Evolutionary conservation across 2,888 invertebrate species (phyloP).

Genomic region (Drosophila lutescens): DNA sequence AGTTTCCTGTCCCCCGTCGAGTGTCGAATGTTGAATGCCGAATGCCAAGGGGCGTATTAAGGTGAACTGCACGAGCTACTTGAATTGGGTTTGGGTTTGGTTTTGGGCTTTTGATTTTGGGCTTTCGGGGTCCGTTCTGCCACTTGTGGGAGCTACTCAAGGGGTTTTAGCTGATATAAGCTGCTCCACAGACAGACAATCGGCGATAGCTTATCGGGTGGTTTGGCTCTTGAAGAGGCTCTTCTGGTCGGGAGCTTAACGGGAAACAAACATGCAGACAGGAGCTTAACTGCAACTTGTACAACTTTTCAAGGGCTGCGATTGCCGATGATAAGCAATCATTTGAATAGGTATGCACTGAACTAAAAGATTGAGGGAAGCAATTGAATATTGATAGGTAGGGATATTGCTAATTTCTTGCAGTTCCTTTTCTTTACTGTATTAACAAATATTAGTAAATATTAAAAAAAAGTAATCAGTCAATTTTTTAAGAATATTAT

Average conservation of each 20-base stretch:
- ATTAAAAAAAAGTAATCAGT: no score
- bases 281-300: constrained; percentile 45
- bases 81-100: constrained; percentile 49
- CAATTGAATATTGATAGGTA: not conserved
- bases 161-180: constrained; percentile 26
- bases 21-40: constrained; percentile 5
- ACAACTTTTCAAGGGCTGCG: constrained; percentile 10
- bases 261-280: constrained; percentile 27
- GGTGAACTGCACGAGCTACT: constrained; percentile 66
- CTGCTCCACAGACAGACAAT: constrained; percentile 41
- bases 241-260: constrained; percentile 7
- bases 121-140: not conserved
- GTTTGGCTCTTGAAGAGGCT: constrained; percentile 16
- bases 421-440: not conserved
- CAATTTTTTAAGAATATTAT: not conserved
- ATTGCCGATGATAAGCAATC: constrained; percentile 19
- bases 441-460: no score
- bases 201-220: constrained; percentile 35
- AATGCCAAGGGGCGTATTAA: constrained; percentile 36
- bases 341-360: constrained; percentile 14
- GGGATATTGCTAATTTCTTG: not conserved
- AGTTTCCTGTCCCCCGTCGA: constrained; percentile 62
- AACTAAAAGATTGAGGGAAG: constrained; percentile 10
- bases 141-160: constrained; percentile 20
- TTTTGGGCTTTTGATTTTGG: not conserved